Percentiles rank a stretch among this genome's conserved stretches.
Evolutionary conservation across 2,797 vertebrate species (phyloP).

Genomic region (Microctenopoma stevenorrisi): DNA sequence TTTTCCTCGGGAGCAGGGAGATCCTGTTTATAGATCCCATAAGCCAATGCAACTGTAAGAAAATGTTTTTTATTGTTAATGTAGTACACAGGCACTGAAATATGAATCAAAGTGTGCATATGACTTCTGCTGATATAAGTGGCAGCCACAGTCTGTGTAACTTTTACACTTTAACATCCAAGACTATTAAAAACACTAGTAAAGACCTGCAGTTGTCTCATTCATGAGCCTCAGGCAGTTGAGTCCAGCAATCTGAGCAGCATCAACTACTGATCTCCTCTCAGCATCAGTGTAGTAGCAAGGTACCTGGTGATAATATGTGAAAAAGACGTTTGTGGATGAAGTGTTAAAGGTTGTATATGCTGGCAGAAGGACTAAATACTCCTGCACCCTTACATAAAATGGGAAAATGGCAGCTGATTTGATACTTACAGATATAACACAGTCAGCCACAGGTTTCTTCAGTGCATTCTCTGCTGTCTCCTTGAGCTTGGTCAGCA

Average conservation of each 20-base stretch:
- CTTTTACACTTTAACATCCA: slow-evolving; percentile 1
- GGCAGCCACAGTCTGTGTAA: background rate
- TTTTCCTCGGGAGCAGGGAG: slow-evolving; percentile 95
- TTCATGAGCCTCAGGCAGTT: slow-evolving; percentile 97
- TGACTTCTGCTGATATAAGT: too few species aligned
- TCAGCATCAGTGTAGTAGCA: slow-evolving; percentile 96
- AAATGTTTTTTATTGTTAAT: background rate
- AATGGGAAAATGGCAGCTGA: background rate
- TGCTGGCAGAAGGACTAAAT: background rate
- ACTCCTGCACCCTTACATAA: background rate
- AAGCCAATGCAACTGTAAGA: slow-evolving; percentile 92
- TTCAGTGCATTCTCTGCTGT: slow-evolving; percentile 94
- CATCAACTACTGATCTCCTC: slow-evolving; percentile 95
- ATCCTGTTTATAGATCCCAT: slow-evolving; percentile 99
- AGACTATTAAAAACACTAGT: background rate
- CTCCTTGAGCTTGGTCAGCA: slow-evolving; percentile 97
- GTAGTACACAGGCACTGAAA: background rate
- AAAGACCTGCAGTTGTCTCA: slow-evolving; percentile 95
- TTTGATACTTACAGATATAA: slow-evolving; percentile 92
- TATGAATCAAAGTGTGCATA: background rate
- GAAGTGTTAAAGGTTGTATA: background rate
- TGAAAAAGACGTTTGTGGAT: background rate
- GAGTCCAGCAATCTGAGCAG: slow-evolving; percentile 96
- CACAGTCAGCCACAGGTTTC: slow-evolving; percentile 97
- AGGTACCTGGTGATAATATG: slow-evolving; percentile 86